These are phyloP conservation scores for Eudasyphora cyanicolor DNA, from an alignment of 2,888 invertebrate genomes.

Conservation along the genomic window DNA sequence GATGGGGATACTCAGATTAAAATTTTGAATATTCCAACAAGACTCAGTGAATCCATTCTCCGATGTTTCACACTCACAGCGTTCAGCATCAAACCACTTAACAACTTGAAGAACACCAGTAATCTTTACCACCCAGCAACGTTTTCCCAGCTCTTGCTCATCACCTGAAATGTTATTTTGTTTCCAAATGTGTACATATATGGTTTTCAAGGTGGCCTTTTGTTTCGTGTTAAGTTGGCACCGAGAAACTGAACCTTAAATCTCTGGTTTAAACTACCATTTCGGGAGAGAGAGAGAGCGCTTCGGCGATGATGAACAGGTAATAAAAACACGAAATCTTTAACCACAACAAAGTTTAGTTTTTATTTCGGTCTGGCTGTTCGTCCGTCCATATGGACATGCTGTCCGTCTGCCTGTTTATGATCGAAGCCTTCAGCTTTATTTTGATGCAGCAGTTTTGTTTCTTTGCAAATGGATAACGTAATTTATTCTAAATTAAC, in stretches of 20 bases:
- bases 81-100: conserved; percentile 10
- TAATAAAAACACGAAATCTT: conserved; percentile 16
- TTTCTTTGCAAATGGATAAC: conserved; percentile 57
- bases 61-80: background rate
- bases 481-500: conserved; percentile 63
- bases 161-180: background rate
- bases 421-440: conserved; percentile 9
- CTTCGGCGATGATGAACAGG: background rate
- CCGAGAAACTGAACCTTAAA: background rate
- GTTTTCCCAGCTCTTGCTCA: conserved; percentile 26
- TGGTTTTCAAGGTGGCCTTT: background rate
- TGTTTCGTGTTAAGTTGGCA: background rate
- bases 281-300: no score
- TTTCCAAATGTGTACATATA: background rate
- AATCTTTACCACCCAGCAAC: conserved; percentile 27
- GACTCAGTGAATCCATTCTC: conserved; percentile 16
- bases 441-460: conserved; percentile 43
- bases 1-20: conserved; percentile 35
- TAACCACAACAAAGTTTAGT: conserved; percentile 56
- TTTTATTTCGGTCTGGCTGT: background rate
- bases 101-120: conserved; percentile 35
- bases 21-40: conserved; percentile 29
- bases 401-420: background rate
- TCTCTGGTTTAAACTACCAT: no score
- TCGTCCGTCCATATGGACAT: background rate